Conservation (phyloP, 1,140 invertebrate species). For the Drosophila truncata region DNA sequence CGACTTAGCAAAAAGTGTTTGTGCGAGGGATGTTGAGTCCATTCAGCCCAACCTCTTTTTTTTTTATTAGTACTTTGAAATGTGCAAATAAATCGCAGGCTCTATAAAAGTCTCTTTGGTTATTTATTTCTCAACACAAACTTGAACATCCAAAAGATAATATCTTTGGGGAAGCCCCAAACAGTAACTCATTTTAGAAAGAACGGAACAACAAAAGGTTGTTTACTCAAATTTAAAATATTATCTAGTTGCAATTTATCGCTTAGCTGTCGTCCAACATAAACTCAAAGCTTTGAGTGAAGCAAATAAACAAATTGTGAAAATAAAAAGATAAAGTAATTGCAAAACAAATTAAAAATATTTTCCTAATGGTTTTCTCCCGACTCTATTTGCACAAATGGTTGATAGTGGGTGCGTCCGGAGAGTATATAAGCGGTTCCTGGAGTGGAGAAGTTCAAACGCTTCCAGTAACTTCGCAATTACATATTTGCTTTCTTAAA, state of each 20-base stretch:
- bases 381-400: constrained; percentile 10
- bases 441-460: background rate
- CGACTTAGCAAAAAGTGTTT: too few species aligned
- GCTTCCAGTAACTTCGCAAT: background rate
- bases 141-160: too few species aligned
- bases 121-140: too few species aligned
- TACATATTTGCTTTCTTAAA: background rate
- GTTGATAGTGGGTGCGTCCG: background rate
- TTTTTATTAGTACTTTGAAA: too few species aligned
- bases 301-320: background rate
- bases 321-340: constrained; percentile 6
- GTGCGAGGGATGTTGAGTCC: too few species aligned
- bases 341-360: constrained; percentile 2
- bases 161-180: background rate
- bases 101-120: too few species aligned
- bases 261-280: background rate
- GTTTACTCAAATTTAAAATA: background rate
- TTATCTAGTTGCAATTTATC: background rate
- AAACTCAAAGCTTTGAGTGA: background rate
- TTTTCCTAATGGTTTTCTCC: background rate
- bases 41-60: too few species aligned
- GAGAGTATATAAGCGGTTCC: background rate
- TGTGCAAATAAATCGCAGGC: too few species aligned
- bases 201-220: background rate
- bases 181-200: background rate